Evolutionary conservation across 92 coral and sea anemone species (phyloP).

Genomic region (Metridium senile): DNA sequence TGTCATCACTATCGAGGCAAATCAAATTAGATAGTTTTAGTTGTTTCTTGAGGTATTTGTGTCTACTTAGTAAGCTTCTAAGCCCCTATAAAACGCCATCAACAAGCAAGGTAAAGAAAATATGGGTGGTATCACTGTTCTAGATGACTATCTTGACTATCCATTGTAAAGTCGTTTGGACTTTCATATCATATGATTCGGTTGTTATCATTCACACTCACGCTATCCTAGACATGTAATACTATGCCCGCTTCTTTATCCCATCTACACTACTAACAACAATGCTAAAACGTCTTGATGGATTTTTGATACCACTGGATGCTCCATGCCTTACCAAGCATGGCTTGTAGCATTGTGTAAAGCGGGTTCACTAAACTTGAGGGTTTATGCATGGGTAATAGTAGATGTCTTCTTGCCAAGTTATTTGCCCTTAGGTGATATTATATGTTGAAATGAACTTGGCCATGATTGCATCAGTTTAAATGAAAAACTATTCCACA

Average conservation of each 20-base stretch:
- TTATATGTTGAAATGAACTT: conserved; percentile 8
- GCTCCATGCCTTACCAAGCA: conserved; percentile 6
- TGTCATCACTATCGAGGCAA: conserved; percentile 43
- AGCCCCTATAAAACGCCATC: conserved; percentile 6
- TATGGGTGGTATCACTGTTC: conserved; percentile 54
- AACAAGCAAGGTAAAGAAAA: conserved; percentile 19
- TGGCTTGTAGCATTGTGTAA: conserved; percentile 10
- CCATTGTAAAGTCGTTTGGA: conserved; percentile 33
- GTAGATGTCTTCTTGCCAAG: conserved; percentile 25
- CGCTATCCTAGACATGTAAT: conserved; percentile 29
- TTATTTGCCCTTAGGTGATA: conserved; percentile 28
- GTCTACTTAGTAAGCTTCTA: conserved; percentile 17
- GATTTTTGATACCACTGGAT: not conserved
- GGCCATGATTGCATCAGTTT: not conserved
- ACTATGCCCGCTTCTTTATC: not conserved
- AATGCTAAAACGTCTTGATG: not conserved
- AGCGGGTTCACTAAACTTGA: conserved; percentile 20
- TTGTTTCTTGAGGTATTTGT: conserved; percentile 3
- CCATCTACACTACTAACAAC: not conserved
- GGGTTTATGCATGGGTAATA: conserved; percentile 32
- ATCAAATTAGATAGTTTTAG: conserved; percentile 28
- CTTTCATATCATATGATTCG: conserved; percentile 27
- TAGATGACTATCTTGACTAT: conserved; percentile 51
- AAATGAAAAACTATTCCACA: not conserved
- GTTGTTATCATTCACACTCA: conserved; percentile 19